phyloP scores from a whole-genome alignment of 1,140 invertebrate species.

The Carcinoscorpius rotundicauda region DNA sequence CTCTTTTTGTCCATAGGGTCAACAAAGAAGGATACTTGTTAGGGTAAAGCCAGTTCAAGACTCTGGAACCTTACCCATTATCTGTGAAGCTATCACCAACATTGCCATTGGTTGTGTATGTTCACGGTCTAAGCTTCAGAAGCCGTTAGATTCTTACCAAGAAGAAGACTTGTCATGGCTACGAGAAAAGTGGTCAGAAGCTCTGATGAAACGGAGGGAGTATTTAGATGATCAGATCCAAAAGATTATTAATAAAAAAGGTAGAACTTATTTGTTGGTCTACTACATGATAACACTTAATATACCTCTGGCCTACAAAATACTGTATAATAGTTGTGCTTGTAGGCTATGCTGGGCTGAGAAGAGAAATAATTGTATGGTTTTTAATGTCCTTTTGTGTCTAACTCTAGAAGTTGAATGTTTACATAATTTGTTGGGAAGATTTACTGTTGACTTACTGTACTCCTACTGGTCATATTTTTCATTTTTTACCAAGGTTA shows the following conservation, averaged over 20 bases:
- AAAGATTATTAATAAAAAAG: constrained; percentile 58
- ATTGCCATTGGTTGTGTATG: constrained; percentile 79
- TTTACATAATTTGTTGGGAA: no score
- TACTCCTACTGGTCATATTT: no score
- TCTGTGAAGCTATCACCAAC: constrained; percentile 80
- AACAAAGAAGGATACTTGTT: constrained; percentile 47
- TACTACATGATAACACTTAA: no score
- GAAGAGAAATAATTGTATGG: no score
- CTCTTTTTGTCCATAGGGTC: constrained; percentile 28
- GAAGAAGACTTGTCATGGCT: constrained; percentile 85
- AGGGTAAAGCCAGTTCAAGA: constrained; percentile 77
- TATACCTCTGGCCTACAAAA: no score
- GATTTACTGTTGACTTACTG: no score
- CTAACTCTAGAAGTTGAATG: no score
- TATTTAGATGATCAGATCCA: constrained; percentile 87
- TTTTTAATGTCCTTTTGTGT: no score
- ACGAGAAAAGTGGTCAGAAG: constrained; percentile 86
- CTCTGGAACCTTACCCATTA: constrained; percentile 88
- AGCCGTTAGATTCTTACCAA: constrained; percentile 91
- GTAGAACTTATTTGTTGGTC: constrained; percentile 32
- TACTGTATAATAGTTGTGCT: no score
- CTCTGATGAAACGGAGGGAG: constrained; percentile 63
- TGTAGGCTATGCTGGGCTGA: no score
- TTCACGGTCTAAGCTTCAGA: constrained; percentile 55
- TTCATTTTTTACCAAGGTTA: no score